Evolutionary conservation across 2,113 vertebrate genomes (phyloP).

Genomic region (Monarcha castaneiventris): DNA sequence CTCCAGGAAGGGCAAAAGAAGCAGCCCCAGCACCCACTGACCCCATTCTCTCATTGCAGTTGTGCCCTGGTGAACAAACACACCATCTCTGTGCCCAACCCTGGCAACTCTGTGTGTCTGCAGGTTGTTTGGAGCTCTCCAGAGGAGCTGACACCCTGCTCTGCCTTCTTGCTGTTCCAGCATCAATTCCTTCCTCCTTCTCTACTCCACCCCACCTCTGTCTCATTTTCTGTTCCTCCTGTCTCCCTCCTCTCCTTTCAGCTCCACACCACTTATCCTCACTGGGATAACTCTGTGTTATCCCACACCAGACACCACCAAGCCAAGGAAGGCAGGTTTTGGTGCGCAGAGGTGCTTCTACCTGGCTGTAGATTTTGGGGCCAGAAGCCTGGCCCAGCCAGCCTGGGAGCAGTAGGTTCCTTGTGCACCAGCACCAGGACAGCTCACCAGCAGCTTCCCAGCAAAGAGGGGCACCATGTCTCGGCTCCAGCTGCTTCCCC

Average conservation of each 20-base stretch:
- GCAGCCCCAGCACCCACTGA: not conserved
- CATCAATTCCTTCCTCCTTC: not conserved
- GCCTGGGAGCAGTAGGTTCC: accelerated
- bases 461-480: not conserved
- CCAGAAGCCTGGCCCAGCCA: not conserved
- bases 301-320: not conserved
- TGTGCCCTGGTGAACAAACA: not conserved
- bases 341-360: not conserved
- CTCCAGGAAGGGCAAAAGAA: not conserved
- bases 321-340: not conserved
- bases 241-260: not conserved
- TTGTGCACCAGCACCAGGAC: accelerated
- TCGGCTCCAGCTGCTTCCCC: not conserved
- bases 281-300: not conserved
- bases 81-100: accelerated
- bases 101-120: not conserved
- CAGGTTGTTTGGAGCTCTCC: accelerated
- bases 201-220: not conserved
- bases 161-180: not conserved
- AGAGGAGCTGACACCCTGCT: not conserved
- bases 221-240: not conserved
- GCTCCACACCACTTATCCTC: not conserved
- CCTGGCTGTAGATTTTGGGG: not conserved
- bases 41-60: accelerated
- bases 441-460: not conserved